Conservation (phyloP, 2,888 invertebrate genomes). For the Rhimphoctona megacephalus region DNA sequence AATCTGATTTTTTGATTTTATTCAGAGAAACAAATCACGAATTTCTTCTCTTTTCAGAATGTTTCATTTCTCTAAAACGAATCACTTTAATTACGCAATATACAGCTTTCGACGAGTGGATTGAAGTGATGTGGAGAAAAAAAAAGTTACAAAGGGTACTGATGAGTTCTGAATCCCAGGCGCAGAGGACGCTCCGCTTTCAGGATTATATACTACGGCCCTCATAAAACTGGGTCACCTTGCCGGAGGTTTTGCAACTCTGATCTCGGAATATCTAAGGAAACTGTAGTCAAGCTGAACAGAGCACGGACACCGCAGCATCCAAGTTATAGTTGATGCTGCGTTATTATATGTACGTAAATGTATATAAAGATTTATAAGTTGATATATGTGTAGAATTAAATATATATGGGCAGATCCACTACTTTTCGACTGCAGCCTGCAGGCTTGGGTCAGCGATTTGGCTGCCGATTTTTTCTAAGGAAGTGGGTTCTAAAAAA, state of each 20-base stretch:
- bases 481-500: too few relatives aligned
- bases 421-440: too few relatives aligned
- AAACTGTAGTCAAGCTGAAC: conserved; percentile 56
- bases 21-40: background rate
- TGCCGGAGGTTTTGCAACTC: conserved; percentile 79
- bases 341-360: background rate
- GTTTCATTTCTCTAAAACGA: background rate
- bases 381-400: background rate
- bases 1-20: background rate
- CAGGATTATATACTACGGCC: conserved; percentile 31
- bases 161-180: conserved; percentile 33
- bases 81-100: background rate
- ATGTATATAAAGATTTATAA: background rate
- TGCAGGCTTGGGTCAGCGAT: too few relatives aligned
- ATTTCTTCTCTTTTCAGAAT: background rate
- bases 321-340: conserved; percentile 34
- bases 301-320: conserved; percentile 39
- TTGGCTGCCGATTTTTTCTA: too few relatives aligned
- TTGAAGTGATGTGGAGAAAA: background rate
- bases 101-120: background rate
- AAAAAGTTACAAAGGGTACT: background rate
- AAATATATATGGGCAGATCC: too few relatives aligned
- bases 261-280: conserved; percentile 69
- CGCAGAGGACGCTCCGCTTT: conserved; percentile 43
- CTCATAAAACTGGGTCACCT: conserved; percentile 80